These are phyloP conservation scores for Leptinotarsa juncta DNA, from an alignment of 2,888 invertebrate species.

Conservation along the genomic window DNA sequence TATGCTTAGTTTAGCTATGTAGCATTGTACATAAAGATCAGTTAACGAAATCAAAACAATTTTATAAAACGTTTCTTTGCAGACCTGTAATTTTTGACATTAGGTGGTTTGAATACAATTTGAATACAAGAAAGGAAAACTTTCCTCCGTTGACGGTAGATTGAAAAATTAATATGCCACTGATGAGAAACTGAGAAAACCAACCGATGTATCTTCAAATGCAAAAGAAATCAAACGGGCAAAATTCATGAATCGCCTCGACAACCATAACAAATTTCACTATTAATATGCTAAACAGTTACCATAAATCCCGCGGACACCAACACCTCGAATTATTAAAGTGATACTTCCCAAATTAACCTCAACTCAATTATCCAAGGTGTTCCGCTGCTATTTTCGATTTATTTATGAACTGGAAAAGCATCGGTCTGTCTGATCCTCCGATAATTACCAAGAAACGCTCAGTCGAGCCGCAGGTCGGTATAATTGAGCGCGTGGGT, in stretches of 20 bases:
- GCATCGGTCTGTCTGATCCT: slow-evolving; percentile 32
- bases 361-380: slow-evolving; percentile 31
- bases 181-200: not conserved
- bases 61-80: no score
- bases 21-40: no score
- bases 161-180: not conserved
- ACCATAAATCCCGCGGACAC: slow-evolving; percentile 30
- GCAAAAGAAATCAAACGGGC: not conserved
- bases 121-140: no score
- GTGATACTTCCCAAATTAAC: slow-evolving; percentile 31
- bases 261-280: slow-evolving; percentile 29
- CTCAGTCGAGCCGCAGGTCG: slow-evolving; percentile 22
- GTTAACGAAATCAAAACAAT: no score
- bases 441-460: slow-evolving; percentile 37
- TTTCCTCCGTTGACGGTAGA: not conserved
- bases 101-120: no score
- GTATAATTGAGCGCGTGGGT: slow-evolving; percentile 34
- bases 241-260: slow-evolving; percentile 1
- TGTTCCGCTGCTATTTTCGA: slow-evolving; percentile 32
- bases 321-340: slow-evolving; percentile 28
- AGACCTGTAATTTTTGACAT: no score
- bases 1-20: no score
- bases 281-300: slow-evolving; percentile 37
- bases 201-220: not conserved
- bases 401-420: slow-evolving; percentile 30